Conservation (phyloP, 92 coral and sea anemone genomes). For the Pocillopora meandrina region DNA sequence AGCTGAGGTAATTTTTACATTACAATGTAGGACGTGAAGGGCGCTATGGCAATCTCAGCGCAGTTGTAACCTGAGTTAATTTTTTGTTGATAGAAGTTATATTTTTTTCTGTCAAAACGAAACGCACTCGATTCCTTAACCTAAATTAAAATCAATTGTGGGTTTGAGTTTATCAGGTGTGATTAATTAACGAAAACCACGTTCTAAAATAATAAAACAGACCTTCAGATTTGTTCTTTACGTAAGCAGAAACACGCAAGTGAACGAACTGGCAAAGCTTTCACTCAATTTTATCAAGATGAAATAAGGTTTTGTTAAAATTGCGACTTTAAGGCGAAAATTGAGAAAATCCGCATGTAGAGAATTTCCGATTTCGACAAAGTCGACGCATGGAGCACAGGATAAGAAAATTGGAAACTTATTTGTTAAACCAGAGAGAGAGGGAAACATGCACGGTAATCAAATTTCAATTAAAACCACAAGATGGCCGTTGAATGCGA, state of each 20-base stretch:
- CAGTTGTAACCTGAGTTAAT: not conserved
- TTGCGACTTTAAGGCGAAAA: not conserved
- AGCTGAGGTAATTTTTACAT: conserved; percentile 13
- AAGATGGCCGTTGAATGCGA: not conserved
- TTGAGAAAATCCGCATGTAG: too few species aligned
- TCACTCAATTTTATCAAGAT: not conserved
- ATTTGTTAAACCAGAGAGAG: not conserved
- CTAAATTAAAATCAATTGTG: not conserved
- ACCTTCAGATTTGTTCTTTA: not conserved
- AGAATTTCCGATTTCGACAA: not conserved
- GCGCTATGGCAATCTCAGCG: conserved; percentile 1
- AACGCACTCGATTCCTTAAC: conserved; percentile 3
- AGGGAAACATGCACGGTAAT: not conserved
- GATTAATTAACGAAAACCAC: conserved; percentile 30
- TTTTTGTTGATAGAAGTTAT: not conserved
- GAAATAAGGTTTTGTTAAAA: not conserved
- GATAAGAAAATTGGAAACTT: not conserved
- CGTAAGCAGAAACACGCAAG: not conserved
- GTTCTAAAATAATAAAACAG: conserved; percentile 1
- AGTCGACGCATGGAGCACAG: not conserved
- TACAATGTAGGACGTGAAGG: not conserved
- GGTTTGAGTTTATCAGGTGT: conserved; percentile 5
- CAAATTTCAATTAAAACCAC: conserved; percentile 31
- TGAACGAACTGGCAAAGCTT: not conserved
- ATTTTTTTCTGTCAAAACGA: not conserved